Percentiles rank a stretch among this genome's conserved stretches.
Evolutionary conservation across 2,888 invertebrate species (phyloP).

Genomic region (Andrena marginata): DNA sequence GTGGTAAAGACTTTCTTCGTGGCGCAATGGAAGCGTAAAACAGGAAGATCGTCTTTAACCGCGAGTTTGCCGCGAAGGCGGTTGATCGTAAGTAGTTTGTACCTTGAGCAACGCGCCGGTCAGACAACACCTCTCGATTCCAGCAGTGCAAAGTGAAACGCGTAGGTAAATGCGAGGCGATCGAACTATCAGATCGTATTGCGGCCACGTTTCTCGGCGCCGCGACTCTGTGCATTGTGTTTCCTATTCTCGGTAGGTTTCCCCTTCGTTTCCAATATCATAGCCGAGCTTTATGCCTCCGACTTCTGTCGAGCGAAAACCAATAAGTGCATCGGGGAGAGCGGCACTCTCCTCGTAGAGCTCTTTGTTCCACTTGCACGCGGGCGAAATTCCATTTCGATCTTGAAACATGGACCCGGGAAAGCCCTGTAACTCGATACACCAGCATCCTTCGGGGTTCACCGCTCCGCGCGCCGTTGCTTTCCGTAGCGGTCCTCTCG

Average conservation of each 20-base stretch:
- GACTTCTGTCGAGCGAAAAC: slow-evolving; percentile 41
- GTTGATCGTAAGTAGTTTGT: slow-evolving; percentile 23
- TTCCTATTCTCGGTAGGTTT: slow-evolving; percentile 54
- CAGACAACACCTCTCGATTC: slow-evolving; percentile 1
- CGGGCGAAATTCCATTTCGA: slow-evolving; percentile 34
- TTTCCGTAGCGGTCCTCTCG: background rate
- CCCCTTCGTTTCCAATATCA: slow-evolving; percentile 47
- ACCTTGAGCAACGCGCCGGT: slow-evolving; percentile 1
- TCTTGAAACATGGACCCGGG: slow-evolving; percentile 24
- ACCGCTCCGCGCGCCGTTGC: background rate
- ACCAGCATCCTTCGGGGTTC: background rate
- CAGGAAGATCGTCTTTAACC: background rate
- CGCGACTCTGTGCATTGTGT: slow-evolving; percentile 48
- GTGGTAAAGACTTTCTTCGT: no score
- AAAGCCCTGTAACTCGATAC: slow-evolving; percentile 36
- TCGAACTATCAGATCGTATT: slow-evolving; percentile 61
- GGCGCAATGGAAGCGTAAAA: background rate
- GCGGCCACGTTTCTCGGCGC: slow-evolving; percentile 38
- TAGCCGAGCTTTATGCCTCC: slow-evolving; percentile 30
- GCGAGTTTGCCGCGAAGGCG: background rate
- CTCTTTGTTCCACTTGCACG: slow-evolving; percentile 33
- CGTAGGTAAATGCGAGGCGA: slow-evolving; percentile 31
- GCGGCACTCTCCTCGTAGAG: slow-evolving; percentile 12
- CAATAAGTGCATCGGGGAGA: slow-evolving; percentile 44
- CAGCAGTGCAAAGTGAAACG: slow-evolving; percentile 9